These are phyloP conservation scores for Myocastor coypus DNA, from an alignment of 2,113 vertebrate genomes.

Conservation along the genomic window DNA sequence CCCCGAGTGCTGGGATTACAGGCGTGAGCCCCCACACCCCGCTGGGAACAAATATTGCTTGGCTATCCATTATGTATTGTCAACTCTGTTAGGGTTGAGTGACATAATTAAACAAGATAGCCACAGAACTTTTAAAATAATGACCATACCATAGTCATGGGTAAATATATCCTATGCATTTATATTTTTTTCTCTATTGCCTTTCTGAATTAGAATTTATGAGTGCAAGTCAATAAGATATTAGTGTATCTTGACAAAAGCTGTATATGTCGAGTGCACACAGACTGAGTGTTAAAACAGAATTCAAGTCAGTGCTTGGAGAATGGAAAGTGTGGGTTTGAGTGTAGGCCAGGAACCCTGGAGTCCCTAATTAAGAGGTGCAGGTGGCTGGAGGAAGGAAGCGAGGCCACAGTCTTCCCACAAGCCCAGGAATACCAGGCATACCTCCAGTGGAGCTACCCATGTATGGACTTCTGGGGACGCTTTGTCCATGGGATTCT, in stretches of 20 bases:
- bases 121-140: background rate
- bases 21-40: too few relatives aligned
- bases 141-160: background rate
- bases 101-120: background rate
- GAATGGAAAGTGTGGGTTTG: slow-evolving; percentile 6
- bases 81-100: background rate
- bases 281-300: slow-evolving; percentile 6
- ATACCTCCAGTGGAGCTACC: slow-evolving; percentile 22
- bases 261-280: background rate
- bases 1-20: too few relatives aligned
- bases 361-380: slow-evolving; percentile 57
- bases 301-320: slow-evolving; percentile 1
- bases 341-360: slow-evolving; percentile 35
- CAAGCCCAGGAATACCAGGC: background rate
- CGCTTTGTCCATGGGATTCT: slow-evolving; percentile 9
- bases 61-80: background rate
- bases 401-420: background rate
- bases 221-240: slow-evolving; percentile 7
- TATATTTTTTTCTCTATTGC: background rate
- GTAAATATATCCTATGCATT: background rate
- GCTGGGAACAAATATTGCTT: slow-evolving; percentile 31
- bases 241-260: background rate
- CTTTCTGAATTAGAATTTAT: background rate
- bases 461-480: slow-evolving; percentile 49
- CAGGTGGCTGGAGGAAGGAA: slow-evolving; percentile 53